Evolutionary conservation across 2,797 vertebrate species (phyloP), one percentile per base, ranked within the genome.

Genomic region (Botia almorhae): DNA sequence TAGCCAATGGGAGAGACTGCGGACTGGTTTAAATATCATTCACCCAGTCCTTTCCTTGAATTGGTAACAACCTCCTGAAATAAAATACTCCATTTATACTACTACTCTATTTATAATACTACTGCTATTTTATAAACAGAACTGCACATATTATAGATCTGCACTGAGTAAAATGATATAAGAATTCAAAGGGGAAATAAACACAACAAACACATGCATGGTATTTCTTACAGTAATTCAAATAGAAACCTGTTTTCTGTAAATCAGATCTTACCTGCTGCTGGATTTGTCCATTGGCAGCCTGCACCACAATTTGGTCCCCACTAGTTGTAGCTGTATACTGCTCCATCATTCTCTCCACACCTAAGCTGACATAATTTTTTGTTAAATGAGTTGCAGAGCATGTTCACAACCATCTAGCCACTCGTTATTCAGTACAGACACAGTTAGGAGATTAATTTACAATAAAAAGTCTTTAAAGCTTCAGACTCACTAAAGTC

Each of bases 251-350:
- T 17, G 14, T 33, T 56, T 16, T 36, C 29, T 26, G 58, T 60
- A 12, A 26, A 29, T 21, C 10, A 78, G 70, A 64, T 46, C 87
- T 79, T 91, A 98, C 97, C 96, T 98, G 97, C 90, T 97, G 96
- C 83, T 98, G 97, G 88, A 99, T 96, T 88, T 98, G 96, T 69
- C 97, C 97, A 78, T 93, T 93, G 19, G 92, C 16, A 12, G 97
- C 92, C 90, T 99, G 97, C 81, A 99, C 97, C 65, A 99, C 96
- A 26, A 99, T 99, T 91, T 99, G 97, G 91, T 98, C 97, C 0
- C 97, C 96, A 13, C 95, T 96, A 17, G 93, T 95, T 79, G 93
- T 97, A 90, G 96, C 90, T 14, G 96, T 95, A 87, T 97, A 99
- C 91, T 99, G 97, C 93, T 99, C 97, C 97, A 99, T 99, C 21